Percentiles rank a stretch among this genome's conserved stretches.
Evolutionary conservation across 2,113 vertebrate genomes (phyloP).

Genomic region (Burhinus bistriatus): DNA sequence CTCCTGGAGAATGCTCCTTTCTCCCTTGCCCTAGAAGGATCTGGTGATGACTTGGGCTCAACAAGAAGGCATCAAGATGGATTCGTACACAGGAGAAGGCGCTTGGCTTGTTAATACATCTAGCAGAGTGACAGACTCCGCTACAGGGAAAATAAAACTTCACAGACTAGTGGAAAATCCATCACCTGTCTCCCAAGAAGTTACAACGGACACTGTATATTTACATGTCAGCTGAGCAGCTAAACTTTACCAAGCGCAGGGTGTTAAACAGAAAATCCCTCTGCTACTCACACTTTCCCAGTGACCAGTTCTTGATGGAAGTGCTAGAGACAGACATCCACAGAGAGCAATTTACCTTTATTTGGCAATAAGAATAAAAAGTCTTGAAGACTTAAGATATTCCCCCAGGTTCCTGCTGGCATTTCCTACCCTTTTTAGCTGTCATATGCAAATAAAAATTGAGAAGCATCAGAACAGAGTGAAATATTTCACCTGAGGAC

Average conservation of each 20-base stretch:
- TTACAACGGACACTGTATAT: background rate
- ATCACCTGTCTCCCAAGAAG: background rate
- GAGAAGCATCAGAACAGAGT: background rate
- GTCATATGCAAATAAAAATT: background rate
- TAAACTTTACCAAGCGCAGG: background rate
- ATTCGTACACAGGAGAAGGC: background rate
- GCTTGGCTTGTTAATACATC: background rate
- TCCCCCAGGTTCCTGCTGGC: background rate
- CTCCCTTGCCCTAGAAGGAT: background rate
- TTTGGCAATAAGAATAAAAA: background rate
- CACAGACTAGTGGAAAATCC: background rate
- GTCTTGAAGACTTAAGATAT: background rate
- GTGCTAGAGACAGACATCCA: background rate
- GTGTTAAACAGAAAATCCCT: conserved; percentile 44
- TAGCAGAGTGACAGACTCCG: background rate
- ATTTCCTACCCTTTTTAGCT: background rate
- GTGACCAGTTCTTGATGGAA: background rate
- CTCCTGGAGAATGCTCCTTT: background rate
- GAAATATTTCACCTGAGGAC: background rate
- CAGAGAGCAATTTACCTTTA: background rate
- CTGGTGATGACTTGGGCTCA: background rate
- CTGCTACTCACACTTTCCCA: background rate
- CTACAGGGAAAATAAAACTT: background rate
- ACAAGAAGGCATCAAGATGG: background rate
- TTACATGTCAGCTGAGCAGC: background rate